Conservation (phyloP, 2,797 vertebrate genomes). For the Dendrocincla fuliginosa region DNA sequence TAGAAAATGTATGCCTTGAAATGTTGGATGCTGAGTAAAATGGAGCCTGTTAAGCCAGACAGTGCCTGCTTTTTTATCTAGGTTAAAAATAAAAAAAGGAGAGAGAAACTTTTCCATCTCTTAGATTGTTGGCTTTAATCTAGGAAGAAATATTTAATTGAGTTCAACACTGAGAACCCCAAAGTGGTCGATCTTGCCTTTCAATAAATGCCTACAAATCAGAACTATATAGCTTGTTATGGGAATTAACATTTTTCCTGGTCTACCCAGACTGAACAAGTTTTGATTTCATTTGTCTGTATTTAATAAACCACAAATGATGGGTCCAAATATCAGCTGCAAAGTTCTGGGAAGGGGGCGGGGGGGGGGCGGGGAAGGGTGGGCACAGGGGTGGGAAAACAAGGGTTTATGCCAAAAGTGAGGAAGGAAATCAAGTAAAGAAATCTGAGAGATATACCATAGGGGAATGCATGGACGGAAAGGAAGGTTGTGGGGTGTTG, state of each 20-base stretch:
- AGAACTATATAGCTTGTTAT: neutral
- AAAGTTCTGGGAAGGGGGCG: neutral
- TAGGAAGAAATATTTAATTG: neutral
- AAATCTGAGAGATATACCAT: neutral
- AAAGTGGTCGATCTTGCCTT: neutral
- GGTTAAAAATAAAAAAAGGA: neutral
- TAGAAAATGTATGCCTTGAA: neutral
- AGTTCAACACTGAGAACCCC: neutral
- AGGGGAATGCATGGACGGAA: neutral
- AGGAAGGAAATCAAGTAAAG: neutral
- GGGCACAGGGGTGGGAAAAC: neutral
- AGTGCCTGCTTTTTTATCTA: neutral
- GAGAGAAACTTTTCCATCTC: neutral
- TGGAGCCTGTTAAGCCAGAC: neutral
- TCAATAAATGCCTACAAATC: neutral
- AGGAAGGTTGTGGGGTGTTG: neutral
- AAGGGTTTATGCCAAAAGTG: neutral
- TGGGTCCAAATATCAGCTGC: neutral
- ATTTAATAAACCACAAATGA: conserved; percentile 9
- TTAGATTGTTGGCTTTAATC: neutral
- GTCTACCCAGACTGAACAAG: neutral
- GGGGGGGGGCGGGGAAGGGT: accelerated
- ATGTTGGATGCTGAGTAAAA: neutral
- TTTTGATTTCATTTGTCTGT: conserved; percentile 22
- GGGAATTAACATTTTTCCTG: neutral